These are phyloP conservation scores for Bombus terrestris DNA, from an alignment of 1,140 invertebrate species.

Conservation along the genomic window DNA sequence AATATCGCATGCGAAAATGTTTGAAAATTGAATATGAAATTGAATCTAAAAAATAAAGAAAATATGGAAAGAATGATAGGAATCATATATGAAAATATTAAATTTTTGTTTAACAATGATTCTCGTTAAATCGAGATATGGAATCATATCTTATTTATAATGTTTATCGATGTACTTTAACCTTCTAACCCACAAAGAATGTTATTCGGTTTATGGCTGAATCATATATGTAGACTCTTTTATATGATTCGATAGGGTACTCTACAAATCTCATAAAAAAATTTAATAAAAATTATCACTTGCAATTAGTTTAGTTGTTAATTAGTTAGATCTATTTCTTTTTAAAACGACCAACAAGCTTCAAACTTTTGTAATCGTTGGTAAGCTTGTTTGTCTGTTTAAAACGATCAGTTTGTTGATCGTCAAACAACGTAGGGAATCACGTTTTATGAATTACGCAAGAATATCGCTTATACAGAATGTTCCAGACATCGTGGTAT, in stretches of 20 bases:
- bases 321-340: neutral
- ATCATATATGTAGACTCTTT: neutral
- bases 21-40: neutral
- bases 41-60: neutral
- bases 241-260: neutral
- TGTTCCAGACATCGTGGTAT: too few relatives aligned
- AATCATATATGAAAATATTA: neutral
- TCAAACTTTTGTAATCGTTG: neutral
- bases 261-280: neutral
- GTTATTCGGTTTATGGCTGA: neutral
- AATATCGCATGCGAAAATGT: neutral
- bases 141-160: neutral
- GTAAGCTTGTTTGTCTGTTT: neutral
- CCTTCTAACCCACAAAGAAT: neutral
- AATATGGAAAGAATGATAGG: neutral
- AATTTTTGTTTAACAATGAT: neutral
- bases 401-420: neutral
- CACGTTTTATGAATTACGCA: neutral
- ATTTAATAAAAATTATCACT: neutral
- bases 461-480: neutral
- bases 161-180: constrained; percentile 17
- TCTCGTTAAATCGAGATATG: neutral
- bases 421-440: neutral
- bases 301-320: neutral
- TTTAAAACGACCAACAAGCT: neutral